These are phyloP conservation scores for Grantiella picta DNA, from an alignment of 2,113 vertebrate species.

Conservation along the genomic window DNA sequence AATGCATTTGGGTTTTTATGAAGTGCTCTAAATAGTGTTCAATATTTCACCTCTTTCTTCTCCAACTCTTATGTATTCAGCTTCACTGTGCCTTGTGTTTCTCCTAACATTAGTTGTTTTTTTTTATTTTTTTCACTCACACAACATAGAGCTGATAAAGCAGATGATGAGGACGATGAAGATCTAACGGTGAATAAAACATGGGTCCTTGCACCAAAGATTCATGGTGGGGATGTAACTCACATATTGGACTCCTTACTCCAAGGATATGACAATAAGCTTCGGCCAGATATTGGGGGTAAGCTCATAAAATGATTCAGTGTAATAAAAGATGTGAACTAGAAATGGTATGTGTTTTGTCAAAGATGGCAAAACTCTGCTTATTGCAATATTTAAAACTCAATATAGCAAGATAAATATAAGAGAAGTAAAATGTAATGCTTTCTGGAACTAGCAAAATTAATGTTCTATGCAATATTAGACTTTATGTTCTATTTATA, in stretches of 20 bases:
- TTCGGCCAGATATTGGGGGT: slow-evolving; percentile 94
- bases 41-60: background rate
- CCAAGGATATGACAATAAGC: slow-evolving; percentile 93
- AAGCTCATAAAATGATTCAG: slow-evolving; percentile 41
- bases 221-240: slow-evolving; percentile 94
- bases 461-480: background rate
- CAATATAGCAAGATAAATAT: background rate
- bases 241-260: slow-evolving; percentile 91
- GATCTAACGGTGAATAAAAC: slow-evolving; percentile 92
- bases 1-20: background rate
- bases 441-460: background rate
- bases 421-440: background rate
- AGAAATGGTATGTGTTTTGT: background rate
- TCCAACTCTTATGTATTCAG: background rate
- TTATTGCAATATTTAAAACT: background rate
- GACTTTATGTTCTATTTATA: background rate
- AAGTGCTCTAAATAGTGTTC: background rate
- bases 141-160: slow-evolving; percentile 78
- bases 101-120: background rate
- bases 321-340: background rate
- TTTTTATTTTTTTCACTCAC: background rate
- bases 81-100: background rate
- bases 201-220: slow-evolving; percentile 94
- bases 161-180: slow-evolving; percentile 94
- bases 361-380: background rate